Percentiles rank a stretch among this genome's conserved stretches.
Conservation (phyloP, 2,797 vertebrate species). For the Hypotaenidia okinawae region DNA sequence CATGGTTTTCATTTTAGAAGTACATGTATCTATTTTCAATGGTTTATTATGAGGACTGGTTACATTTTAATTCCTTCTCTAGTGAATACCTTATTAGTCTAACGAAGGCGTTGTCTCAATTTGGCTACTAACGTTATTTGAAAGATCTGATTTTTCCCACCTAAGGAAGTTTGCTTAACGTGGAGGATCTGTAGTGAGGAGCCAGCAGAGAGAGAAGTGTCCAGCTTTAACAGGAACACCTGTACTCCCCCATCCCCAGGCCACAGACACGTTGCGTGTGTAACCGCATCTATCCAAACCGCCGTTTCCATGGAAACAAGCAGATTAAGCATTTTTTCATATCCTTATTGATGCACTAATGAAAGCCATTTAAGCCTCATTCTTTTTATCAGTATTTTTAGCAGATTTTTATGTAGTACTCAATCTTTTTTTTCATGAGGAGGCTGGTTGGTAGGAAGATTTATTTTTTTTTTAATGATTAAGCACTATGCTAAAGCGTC, state of each 20-base stretch:
- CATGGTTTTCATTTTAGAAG: constrained; percentile 6
- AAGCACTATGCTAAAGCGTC: constrained; percentile 38
- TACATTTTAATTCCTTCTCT: constrained; percentile 55
- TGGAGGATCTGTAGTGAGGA: background rate
- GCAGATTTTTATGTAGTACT: constrained; percentile 39
- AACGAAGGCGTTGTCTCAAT: constrained; percentile 10
- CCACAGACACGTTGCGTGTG: background rate
- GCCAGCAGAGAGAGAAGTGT: background rate
- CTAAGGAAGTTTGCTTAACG: background rate
- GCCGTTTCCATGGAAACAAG: constrained; percentile 1
- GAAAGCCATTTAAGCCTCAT: constrained; percentile 65
- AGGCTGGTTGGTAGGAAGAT: background rate
- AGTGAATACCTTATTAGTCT: background rate
- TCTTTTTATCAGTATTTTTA: constrained; percentile 64
- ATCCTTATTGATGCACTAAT: constrained; percentile 62
- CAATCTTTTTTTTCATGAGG: constrained; percentile 10
- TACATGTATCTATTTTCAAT: constrained; percentile 56
- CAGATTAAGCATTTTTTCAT: background rate
- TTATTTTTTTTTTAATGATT: background rate
- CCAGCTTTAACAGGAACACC: background rate
- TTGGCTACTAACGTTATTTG: constrained; percentile 12
- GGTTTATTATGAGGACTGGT: constrained; percentile 52
- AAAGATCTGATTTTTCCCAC: constrained; percentile 6
- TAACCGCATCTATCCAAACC: background rate
- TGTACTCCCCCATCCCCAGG: background rate